These are phyloP conservation scores for Sebastes miniatus DNA, from an alignment of 2,797 vertebrate genomes.

Conservation along the genomic window DNA sequence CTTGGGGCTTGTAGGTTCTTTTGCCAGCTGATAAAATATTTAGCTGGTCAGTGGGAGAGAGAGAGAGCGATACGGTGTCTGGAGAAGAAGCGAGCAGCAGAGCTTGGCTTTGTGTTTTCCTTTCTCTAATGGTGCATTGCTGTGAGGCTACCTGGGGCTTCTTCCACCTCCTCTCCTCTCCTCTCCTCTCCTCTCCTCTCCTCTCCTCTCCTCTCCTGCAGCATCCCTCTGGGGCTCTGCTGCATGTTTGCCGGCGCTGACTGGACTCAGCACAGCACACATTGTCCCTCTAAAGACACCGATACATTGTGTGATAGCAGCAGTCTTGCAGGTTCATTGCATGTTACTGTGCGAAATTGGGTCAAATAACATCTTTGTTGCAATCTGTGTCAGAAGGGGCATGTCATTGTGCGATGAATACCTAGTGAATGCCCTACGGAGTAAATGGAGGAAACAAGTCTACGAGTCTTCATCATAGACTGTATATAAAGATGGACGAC, in stretches of 20 bases:
- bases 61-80: slow-evolving; percentile 46
- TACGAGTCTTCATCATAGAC: too few species aligned
- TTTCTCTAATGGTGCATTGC: slow-evolving; percentile 70
- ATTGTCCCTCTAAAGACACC: slow-evolving; percentile 6
- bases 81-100: slow-evolving; percentile 55
- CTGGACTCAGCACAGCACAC: slow-evolving; percentile 27
- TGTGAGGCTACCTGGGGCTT: slow-evolving; percentile 72
- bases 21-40: slow-evolving; percentile 82
- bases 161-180: slow-evolving; percentile 39
- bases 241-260: slow-evolving; percentile 47
- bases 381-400: background rate
- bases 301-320: background rate
- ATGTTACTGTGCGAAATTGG: slow-evolving; percentile 16
- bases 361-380: slow-evolving; percentile 8
- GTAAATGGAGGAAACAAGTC: background rate
- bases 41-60: slow-evolving; percentile 72
- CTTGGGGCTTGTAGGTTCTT: slow-evolving; percentile 67
- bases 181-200: slow-evolving; percentile 14
- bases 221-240: slow-evolving; percentile 40
- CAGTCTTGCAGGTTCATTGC: slow-evolving; percentile 9
- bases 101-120: slow-evolving; percentile 61
- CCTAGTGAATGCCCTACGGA: background rate
- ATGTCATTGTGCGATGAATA: background rate
- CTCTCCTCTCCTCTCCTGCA: slow-evolving; percentile 35
- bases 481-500: too few species aligned